These are phyloP conservation scores for Clistopyga incitator DNA, from an alignment of 2,888 invertebrate genomes.

Conservation along the genomic window DNA sequence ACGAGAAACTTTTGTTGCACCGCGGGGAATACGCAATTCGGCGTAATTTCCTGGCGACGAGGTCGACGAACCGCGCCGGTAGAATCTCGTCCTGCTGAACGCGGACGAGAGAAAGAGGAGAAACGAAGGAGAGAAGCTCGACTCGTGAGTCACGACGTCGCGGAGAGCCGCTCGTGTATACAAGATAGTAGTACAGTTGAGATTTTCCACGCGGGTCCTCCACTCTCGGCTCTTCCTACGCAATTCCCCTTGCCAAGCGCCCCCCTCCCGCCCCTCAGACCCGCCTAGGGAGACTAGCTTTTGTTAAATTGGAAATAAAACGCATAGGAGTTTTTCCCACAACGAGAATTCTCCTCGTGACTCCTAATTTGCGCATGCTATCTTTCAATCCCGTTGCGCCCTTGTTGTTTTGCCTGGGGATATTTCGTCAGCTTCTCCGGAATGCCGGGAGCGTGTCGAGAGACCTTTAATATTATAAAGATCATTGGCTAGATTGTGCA, in stretches of 20 bases:
- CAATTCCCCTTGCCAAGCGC: slow-evolving; percentile 19
- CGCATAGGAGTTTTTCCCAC: neutral
- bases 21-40: slow-evolving; percentile 78
- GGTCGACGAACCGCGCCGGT: slow-evolving; percentile 79
- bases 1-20: slow-evolving; percentile 63
- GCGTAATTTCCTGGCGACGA: slow-evolving; percentile 80
- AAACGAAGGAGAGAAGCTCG: slow-evolving; percentile 68
- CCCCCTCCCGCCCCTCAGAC: neutral
- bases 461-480: slow-evolving; percentile 28
- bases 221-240: slow-evolving; percentile 45
- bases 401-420: too few species aligned
- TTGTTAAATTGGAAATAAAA: slow-evolving; percentile 31
- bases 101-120: slow-evolving; percentile 29
- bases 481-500: slow-evolving; percentile 23
- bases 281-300: slow-evolving; percentile 22
- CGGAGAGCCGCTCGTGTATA: slow-evolving; percentile 45
- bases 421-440: slow-evolving; percentile 13
- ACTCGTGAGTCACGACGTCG: slow-evolving; percentile 78
- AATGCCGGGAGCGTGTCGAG: neutral
- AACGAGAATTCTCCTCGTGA: neutral
- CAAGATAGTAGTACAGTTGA: slow-evolving; percentile 36
- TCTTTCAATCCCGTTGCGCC: neutral
- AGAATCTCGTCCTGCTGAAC: slow-evolving; percentile 72
- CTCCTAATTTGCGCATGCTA: slow-evolving; percentile 24
- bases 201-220: slow-evolving; percentile 60